Evolutionary conservation across 2,113 vertebrate genomes (phyloP), one percentile per base, ranked within the genome.

Genomic region (Sterna hirundo): DNA sequence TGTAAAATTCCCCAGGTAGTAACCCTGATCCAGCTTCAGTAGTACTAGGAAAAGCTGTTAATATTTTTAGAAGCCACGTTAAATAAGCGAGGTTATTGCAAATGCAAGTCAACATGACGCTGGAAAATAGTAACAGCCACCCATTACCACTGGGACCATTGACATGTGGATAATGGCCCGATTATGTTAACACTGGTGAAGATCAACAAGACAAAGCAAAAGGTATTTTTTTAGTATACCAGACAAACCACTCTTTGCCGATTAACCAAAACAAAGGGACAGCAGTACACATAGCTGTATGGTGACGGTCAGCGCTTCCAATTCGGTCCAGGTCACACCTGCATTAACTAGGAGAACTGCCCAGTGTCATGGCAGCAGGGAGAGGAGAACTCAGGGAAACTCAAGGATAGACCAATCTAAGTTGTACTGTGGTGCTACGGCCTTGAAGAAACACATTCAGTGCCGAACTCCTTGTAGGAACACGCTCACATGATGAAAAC

Each of bases 1-100:
- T 11, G 78, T 83, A 91, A 88, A 96, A 96, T 86, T 89, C 62
- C 60, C 44, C 88, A 93, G 69, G 85, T 91, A 89, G n/a, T 30
- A 91, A 65, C 57, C 11, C 8, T 32, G n/a, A 64, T 60, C 51
- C n/a, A 92, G 83, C 36, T 90, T 46, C 55, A 79, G n/a, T 0
- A 76, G 27, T 21, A 51, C 34, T 25, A 70, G 32, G 40, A 69
- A 78, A 76, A 71, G 46, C 25, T 57, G 13, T 61, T 68, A 34
- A 18, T 32, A 44, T 38, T 74, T 91, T 88, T 76, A 65, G 58
- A 61, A 75, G 74, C 13, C 19, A 58, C 2, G 2, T 78, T 68
- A 80, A 86, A 68, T 76, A 93, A 94, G 7, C 9, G 42, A 79
- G 49, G 19, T 61, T 82, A 57, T 3, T 71, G 47, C 44, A 92